phyloP scores from a whole-genome alignment of 2,113 vertebrate species.

The Elachura formosa region DNA sequence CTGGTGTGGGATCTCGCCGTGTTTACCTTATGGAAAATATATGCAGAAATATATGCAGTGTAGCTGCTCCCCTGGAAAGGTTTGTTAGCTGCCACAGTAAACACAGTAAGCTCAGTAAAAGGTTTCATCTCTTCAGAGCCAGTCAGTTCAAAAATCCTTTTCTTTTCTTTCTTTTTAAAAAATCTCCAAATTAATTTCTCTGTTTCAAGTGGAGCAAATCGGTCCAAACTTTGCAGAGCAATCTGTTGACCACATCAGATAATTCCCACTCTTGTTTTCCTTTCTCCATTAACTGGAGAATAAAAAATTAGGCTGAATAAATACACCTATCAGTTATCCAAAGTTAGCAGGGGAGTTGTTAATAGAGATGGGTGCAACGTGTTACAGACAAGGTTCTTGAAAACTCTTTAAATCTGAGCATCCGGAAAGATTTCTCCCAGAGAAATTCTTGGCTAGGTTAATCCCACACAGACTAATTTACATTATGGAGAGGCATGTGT shows the following conservation, averaged over 20 bases:
- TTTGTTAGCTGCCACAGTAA: background rate
- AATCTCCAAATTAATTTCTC: background rate
- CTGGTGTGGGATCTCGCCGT: background rate
- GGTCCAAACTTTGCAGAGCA: background rate
- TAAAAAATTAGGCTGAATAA: conserved; percentile 36
- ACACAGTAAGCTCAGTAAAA: background rate
- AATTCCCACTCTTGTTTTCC: background rate
- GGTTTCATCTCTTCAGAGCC: background rate
- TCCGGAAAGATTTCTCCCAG: conserved; percentile 31
- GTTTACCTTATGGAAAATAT: background rate
- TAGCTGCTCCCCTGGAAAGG: background rate
- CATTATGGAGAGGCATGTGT: background rate
- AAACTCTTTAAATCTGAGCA: conserved; percentile 41
- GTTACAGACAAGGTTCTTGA: conserved; percentile 1
- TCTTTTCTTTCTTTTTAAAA: background rate
- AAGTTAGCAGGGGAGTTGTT: background rate
- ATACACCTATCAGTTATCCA: background rate
- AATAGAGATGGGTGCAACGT: background rate
- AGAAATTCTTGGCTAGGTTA: conserved; percentile 29
- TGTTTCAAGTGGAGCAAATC: background rate
- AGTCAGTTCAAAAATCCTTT: background rate
- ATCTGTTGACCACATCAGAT: conserved; percentile 10
- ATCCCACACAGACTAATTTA: conserved; percentile 1
- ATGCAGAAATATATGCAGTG: background rate
- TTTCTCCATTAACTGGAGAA: background rate